Conservation (phyloP, 23 tunicate species). For the Aplidium turbinatum region DNA sequence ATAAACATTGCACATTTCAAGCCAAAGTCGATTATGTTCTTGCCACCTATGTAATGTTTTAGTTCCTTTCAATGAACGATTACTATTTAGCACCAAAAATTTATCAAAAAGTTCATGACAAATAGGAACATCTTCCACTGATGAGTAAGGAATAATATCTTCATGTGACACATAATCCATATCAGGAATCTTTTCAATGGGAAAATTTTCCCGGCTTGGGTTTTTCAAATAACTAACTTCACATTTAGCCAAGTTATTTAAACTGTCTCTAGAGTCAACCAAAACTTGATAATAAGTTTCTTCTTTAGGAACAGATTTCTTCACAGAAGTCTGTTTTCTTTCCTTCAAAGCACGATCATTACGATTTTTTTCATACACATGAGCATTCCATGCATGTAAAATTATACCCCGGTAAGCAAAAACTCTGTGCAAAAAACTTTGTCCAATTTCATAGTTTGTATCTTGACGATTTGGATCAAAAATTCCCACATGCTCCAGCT, state of each 20-base stretch:
- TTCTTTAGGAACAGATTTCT: conserved; percentile 23
- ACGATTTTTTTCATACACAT: conserved; percentile 58
- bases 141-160: conserved; percentile 85
- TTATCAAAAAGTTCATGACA: conserved; percentile 75
- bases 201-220: conserved; percentile 34
- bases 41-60: conserved; percentile 76
- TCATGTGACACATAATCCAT: conserved; percentile 83
- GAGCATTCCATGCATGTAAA: conserved; percentile 68
- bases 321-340: too few relatives aligned
- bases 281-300: conserved; percentile 83
- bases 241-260: conserved; percentile 32
- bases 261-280: conserved; percentile 73
- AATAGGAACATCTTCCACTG: conserved; percentile 66
- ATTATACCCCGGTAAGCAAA: conserved; percentile 83
- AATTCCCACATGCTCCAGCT: conserved; percentile 70
- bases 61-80: conserved; percentile 38
- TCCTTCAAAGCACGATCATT: too few relatives aligned
- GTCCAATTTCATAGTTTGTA: conserved; percentile 65
- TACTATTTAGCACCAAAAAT: conserved; percentile 31
- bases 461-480: conserved; percentile 22
- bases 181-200: conserved; percentile 81
- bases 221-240: conserved; percentile 35
- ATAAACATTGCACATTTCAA: conserved; percentile 84
- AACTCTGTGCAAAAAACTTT: conserved; percentile 72
- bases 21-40: conserved; percentile 60